These are phyloP conservation scores for Nyleta sp. DNA, from an alignment of 2,888 invertebrate genomes.

Conservation along the genomic window DNA sequence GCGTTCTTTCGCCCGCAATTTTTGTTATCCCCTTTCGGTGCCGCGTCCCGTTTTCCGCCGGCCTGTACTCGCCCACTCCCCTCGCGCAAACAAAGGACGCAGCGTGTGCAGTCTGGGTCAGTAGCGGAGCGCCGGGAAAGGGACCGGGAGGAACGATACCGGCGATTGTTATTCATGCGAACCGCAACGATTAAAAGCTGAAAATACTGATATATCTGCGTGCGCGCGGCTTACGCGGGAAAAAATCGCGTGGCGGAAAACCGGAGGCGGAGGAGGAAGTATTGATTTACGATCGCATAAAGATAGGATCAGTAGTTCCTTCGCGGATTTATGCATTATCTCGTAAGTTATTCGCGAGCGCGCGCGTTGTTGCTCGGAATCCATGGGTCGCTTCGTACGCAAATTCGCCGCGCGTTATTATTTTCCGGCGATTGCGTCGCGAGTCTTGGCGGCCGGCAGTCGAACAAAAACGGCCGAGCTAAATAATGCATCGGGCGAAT, in stretches of 20 bases:
- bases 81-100: constrained; percentile 75
- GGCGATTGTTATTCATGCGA: constrained; percentile 59
- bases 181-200: constrained; percentile 60
- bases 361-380: constrained; percentile 27
- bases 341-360: constrained; percentile 53
- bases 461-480: not conserved
- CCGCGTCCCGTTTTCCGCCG: constrained; percentile 45
- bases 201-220: constrained; percentile 55
- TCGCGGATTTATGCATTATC: constrained; percentile 52
- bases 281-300: constrained; percentile 56
- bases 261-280: constrained; percentile 29
- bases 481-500: constrained; percentile 42
- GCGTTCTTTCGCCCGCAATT: constrained; percentile 54
- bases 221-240: not conserved
- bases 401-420: constrained; percentile 34
- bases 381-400: constrained; percentile 26
- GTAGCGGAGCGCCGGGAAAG: constrained; percentile 64
- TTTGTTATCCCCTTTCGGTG: constrained; percentile 53
- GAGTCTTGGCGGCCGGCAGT: too few relatives aligned
- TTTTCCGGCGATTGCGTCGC: constrained; percentile 32
- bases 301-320: constrained; percentile 58
- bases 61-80: constrained; percentile 66
- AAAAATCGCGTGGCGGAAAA: constrained; percentile 10
- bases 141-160: constrained; percentile 39
- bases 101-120: constrained; percentile 71